Evolutionary conservation across 2,113 vertebrate species (phyloP).

Genomic region (Ictidomys tridecemlineatus): DNA sequence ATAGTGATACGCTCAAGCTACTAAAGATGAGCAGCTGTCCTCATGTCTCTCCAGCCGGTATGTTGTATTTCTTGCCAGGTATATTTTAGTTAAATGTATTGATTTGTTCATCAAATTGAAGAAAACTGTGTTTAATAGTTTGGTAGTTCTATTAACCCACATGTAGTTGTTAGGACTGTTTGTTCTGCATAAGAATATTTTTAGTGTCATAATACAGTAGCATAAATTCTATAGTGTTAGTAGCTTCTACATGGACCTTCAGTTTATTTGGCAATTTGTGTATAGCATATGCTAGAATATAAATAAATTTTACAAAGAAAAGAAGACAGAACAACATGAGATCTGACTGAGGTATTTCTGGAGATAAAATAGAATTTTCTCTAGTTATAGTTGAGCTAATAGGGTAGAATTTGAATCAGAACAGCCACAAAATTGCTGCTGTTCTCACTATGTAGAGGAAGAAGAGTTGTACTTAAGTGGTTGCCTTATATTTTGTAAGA

Average conservation of each 20-base stretch:
- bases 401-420: slow-evolving; percentile 14
- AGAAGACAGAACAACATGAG: background rate
- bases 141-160: background rate
- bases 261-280: slow-evolving; percentile 16
- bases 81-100: slow-evolving; percentile 37
- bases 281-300: slow-evolving; percentile 5
- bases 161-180: background rate
- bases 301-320: background rate
- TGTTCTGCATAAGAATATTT: background rate
- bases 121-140: background rate
- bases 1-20: slow-evolving; percentile 96
- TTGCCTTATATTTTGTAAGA: slow-evolving; percentile 21
- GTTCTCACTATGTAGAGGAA: background rate
- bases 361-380: slow-evolving; percentile 45
- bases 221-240: slow-evolving; percentile 32
- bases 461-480: background rate
- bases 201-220: slow-evolving; percentile 26
- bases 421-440: background rate
- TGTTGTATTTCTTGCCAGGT: background rate
- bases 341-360: background rate
- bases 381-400: slow-evolving; percentile 18
- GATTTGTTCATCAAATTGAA: background rate
- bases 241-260: background rate
- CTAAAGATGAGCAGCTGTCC: slow-evolving; percentile 99
- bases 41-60: slow-evolving; percentile 94